These are phyloP conservation scores for Xestia rhomboidea DNA, from an alignment of 2,888 invertebrate species.

Conservation along the genomic window DNA sequence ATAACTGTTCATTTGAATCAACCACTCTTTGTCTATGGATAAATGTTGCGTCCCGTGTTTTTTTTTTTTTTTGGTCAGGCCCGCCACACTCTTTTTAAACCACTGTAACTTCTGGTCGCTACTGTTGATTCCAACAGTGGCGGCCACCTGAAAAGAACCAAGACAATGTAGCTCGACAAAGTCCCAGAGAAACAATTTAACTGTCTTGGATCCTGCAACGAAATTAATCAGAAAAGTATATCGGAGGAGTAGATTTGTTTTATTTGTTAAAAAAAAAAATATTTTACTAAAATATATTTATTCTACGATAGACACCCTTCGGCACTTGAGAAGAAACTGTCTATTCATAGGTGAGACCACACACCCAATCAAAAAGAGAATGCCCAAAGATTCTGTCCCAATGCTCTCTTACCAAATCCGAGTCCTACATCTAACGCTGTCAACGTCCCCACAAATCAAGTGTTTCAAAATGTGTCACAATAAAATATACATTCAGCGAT, in stretches of 20 bases:
- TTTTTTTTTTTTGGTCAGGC: too few species aligned
- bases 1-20: not conserved
- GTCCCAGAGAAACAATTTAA: too few species aligned
- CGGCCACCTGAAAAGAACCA: too few species aligned
- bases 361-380: slow-evolving; percentile 1
- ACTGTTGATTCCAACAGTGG: too few species aligned
- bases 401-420: slow-evolving; percentile 27
- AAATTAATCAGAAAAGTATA: too few species aligned
- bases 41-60: not conserved
- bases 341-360: slow-evolving; percentile 8
- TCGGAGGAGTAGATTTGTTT: not conserved
- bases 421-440: slow-evolving; percentile 44
- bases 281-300: not conserved
- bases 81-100: too few species aligned
- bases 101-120: too few species aligned
- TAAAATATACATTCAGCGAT: slow-evolving; percentile 65
- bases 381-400: not conserved
- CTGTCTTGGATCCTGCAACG: too few species aligned
- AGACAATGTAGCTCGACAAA: too few species aligned
- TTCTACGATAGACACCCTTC: not conserved
- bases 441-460: slow-evolving; percentile 62
- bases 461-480: slow-evolving; percentile 69
- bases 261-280: not conserved
- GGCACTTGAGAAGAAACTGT: not conserved
- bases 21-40: not conserved